Conservation (phyloP, 2,113 vertebrate genomes). For the Peromyscus leucopus region DNA sequence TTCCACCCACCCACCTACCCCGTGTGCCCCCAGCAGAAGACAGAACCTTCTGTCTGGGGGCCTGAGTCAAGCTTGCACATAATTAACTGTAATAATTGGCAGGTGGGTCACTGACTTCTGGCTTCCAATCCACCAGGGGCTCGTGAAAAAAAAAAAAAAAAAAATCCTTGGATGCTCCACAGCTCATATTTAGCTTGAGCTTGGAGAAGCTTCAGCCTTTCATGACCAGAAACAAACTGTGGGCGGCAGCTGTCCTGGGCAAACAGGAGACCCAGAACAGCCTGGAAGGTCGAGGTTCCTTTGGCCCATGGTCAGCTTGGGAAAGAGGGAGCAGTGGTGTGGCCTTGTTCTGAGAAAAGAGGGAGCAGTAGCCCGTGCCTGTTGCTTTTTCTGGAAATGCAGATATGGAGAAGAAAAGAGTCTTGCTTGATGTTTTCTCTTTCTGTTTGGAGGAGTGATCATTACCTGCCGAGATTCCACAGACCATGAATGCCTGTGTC, state of each 20-base stretch:
- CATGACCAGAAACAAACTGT: slow-evolving; percentile 46
- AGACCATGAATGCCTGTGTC: too few species aligned
- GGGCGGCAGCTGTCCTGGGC: slow-evolving; percentile 52
- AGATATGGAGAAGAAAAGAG: neutral
- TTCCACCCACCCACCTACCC: neutral
- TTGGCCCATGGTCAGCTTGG: neutral
- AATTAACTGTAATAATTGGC: slow-evolving; percentile 82
- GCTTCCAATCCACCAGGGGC: slow-evolving; percentile 57
- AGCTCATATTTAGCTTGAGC: slow-evolving; percentile 67
- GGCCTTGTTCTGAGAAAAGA: neutral
- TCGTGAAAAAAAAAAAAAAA: slow-evolving; percentile 25
- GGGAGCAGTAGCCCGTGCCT: neutral
- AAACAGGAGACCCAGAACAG: neutral
- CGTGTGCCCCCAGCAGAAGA: neutral
- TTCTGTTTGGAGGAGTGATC: neutral
- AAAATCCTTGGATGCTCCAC: neutral
- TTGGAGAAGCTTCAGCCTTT: slow-evolving; percentile 8
- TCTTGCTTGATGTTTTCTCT: neutral
- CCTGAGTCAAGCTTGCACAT: slow-evolving; percentile 9
- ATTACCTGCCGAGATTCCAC: neutral
- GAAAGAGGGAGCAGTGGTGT: neutral
- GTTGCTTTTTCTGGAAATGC: neutral
- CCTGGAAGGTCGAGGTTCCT: neutral
- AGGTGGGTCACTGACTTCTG: slow-evolving; percentile 73
- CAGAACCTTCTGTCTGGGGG: slow-evolving; percentile 63